phyloP scores from a whole-genome alignment of 2,888 invertebrate species.

The Eurytoma californica region DNA sequence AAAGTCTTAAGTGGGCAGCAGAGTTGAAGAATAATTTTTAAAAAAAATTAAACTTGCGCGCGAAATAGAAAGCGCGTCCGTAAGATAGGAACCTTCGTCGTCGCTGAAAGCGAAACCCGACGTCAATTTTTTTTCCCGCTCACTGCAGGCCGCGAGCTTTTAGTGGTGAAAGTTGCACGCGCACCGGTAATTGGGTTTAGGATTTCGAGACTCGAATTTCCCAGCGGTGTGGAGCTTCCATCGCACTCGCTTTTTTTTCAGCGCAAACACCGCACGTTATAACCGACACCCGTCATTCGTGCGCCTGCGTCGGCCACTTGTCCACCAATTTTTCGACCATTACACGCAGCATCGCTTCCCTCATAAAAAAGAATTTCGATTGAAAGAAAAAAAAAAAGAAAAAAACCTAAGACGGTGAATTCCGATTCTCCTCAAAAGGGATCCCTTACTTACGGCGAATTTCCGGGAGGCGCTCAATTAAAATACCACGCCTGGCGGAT shows the following conservation, averaged over 20 bases:
- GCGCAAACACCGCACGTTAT: background rate
- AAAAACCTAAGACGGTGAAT: too few species aligned
- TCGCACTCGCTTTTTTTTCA: background rate
- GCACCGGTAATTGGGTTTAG: slow-evolving; percentile 39
- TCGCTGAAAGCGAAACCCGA: background rate
- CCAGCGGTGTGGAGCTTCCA: too few species aligned
- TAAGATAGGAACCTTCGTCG: background rate
- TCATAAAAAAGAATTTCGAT: background rate
- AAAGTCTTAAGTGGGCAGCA: background rate
- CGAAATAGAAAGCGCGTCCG: background rate
- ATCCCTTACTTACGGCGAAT: background rate
- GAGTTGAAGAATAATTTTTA: too few species aligned
- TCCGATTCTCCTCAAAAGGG: background rate
- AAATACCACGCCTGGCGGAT: background rate
- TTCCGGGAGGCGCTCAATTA: background rate
- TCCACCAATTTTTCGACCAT: too few species aligned
- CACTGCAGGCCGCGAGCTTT: slow-evolving; percentile 2
- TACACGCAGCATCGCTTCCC: too few species aligned
- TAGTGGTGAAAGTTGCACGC: slow-evolving; percentile 1
- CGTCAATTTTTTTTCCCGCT: background rate
- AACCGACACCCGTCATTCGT: slow-evolving; percentile 19
- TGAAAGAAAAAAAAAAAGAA: background rate
- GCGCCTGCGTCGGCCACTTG: too few species aligned
- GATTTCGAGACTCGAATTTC: slow-evolving; percentile 41
- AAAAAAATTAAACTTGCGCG: background rate